These are phyloP conservation scores for Martes martes DNA, from an alignment of 2,113 vertebrate genomes.

Conservation along the genomic window DNA sequence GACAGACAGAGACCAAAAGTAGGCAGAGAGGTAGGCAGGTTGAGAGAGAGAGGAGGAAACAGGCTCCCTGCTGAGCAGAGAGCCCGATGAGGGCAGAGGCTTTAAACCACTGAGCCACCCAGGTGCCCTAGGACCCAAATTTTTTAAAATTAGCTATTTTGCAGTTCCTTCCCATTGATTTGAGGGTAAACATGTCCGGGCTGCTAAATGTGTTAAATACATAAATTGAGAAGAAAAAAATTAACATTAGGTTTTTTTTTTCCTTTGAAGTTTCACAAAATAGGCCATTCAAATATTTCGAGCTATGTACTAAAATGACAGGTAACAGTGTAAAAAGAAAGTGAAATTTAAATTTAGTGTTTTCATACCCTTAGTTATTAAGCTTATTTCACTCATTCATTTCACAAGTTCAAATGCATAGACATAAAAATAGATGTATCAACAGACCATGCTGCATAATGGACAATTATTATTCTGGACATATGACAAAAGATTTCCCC, in stretches of 20 bases:
- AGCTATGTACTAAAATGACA: neutral
- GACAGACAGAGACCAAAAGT: too few relatives aligned
- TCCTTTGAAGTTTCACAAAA: neutral
- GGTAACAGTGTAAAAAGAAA: neutral
- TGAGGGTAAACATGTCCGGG: neutral
- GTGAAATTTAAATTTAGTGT: slow-evolving; percentile 6
- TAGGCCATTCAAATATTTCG: neutral
- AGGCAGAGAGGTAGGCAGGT: too few relatives aligned
- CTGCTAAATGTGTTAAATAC: neutral
- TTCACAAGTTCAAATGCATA: neutral
- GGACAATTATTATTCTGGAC: neutral
- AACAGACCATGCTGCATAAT: neutral
- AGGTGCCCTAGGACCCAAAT: neutral
- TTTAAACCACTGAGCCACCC: too few relatives aligned
- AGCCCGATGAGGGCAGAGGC: too few relatives aligned
- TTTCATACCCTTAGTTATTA: neutral
- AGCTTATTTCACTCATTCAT: neutral
- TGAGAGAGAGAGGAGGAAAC: too few relatives aligned
- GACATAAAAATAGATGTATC: neutral
- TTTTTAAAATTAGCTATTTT: neutral
- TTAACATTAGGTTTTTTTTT: neutral
- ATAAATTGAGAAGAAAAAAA: neutral
- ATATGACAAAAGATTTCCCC: neutral
- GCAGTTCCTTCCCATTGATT: neutral
- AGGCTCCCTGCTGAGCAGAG: too few relatives aligned